Conservation (phyloP, 2,888 invertebrate species). For the Phlogophora meticulosa region DNA sequence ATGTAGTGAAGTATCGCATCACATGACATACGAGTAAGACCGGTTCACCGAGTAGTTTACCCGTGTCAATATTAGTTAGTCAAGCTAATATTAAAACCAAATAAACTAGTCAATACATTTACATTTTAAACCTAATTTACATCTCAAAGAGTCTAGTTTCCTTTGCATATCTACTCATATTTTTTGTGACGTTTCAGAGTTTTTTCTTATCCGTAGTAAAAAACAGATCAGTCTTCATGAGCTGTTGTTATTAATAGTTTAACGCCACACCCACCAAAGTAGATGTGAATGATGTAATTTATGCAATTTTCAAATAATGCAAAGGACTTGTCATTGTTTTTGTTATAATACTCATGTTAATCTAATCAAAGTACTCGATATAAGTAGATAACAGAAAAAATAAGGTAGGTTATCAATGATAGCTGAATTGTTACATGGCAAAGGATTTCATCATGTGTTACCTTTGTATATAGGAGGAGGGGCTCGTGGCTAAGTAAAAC, state of each 20-base stretch:
- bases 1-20: not conserved
- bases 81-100: not conserved
- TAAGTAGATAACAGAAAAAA: not conserved
- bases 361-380: constrained; percentile 5
- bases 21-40: too few species aligned
- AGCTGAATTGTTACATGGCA: not conserved
- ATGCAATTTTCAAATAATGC: not conserved
- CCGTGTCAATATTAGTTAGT: not conserved
- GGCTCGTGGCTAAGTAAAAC: too few species aligned
- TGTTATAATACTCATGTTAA: not conserved
- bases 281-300: constrained; percentile 14
- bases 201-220: not conserved
- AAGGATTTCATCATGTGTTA: not conserved
- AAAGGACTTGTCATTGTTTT: not conserved
- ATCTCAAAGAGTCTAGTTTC: not conserved
- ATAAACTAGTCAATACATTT: not conserved
- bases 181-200: not conserved
- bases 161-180: not conserved
- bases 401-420: not conserved
- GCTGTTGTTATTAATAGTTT: not conserved
- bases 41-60: not conserved
- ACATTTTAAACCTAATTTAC: not conserved
- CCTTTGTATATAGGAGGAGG: too few species aligned
- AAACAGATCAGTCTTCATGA: not conserved
- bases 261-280: not conserved